phyloP scores from a whole-genome alignment of 2,113 vertebrate species.

The Corythoichthys intestinalis region DNA sequence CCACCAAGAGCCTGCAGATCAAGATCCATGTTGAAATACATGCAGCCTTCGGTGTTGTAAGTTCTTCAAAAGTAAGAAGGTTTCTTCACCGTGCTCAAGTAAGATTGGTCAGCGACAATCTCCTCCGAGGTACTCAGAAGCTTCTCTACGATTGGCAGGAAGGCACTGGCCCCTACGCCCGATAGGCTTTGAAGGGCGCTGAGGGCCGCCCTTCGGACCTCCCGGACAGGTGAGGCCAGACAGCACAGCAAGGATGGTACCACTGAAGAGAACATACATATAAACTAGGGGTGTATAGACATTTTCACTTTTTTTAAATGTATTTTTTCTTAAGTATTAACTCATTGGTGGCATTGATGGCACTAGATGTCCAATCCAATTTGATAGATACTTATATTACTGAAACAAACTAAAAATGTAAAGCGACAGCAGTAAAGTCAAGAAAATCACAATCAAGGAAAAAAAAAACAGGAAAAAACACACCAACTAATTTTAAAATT shows the following conservation, averaged over 20 bases:
- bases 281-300: background rate
- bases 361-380: no score
- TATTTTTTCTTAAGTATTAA: no score
- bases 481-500: background rate
- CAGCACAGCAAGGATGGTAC: slow-evolving; percentile 81
- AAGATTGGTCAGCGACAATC: slow-evolving; percentile 80
- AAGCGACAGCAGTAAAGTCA: no score
- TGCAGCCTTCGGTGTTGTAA: no score
- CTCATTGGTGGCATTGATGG: no score
- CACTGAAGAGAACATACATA: slow-evolving; percentile 61
- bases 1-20: slow-evolving; percentile 72
- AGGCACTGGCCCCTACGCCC: slow-evolving; percentile 56
- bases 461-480: no score
- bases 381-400: no score
- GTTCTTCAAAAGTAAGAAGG: background rate
- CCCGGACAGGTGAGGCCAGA: slow-evolving; percentile 78
- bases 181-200: slow-evolving; percentile 73
- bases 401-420: no score
- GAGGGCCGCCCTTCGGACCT: slow-evolving; percentile 81
- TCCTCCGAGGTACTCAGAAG: slow-evolving; percentile 82
- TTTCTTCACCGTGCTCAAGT: slow-evolving; percentile 76
- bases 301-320: no score
- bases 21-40: background rate
- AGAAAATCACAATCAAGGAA: no score
- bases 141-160: slow-evolving; percentile 73